Percentiles rank a stretch among this genome's conserved stretches.
phyloP scores from a whole-genome alignment of 2,797 vertebrate species.

The Lemur catta region DNA sequence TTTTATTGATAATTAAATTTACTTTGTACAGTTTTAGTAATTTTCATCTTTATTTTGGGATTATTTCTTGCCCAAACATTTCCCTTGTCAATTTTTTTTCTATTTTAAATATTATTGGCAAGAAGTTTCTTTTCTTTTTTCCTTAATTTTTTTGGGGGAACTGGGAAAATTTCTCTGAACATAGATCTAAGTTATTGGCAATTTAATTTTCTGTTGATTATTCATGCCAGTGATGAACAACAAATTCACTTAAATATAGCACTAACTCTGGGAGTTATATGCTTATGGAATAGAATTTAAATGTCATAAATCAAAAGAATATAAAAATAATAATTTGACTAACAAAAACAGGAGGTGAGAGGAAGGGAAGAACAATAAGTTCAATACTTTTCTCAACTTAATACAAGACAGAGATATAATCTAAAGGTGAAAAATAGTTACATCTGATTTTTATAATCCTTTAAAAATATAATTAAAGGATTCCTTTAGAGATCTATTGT shows the following conservation, averaged over 20 bases:
- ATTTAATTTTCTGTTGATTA: slow-evolving; percentile 39
- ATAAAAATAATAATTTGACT: slow-evolving; percentile 32
- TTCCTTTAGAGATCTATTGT: not conserved
- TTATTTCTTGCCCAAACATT: slow-evolving; percentile 1
- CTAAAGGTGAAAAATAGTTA: not conserved
- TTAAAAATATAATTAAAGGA: not conserved
- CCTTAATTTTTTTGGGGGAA: not conserved
- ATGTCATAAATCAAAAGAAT: not conserved
- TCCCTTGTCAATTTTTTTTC: not conserved
- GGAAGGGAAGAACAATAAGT: not conserved
- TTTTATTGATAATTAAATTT: slow-evolving; percentile 15
- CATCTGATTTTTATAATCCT: not conserved
- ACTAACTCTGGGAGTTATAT: not conserved
- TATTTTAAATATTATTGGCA: slow-evolving; percentile 4
- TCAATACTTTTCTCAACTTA: not conserved
- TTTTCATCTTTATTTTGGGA: slow-evolving; percentile 5
- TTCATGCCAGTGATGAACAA: not conserved
- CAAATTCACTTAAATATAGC: not conserved
- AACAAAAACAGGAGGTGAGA: not conserved
- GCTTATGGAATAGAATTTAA: slow-evolving; percentile 3
- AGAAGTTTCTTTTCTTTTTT: not conserved
- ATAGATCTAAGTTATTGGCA: not conserved
- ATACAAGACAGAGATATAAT: not conserved
- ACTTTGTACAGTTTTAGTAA: not conserved
- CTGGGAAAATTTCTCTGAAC: slow-evolving; percentile 4